Conservation (phyloP, 2,888 invertebrate species). For the Caenorhabditis virilis region DNA sequence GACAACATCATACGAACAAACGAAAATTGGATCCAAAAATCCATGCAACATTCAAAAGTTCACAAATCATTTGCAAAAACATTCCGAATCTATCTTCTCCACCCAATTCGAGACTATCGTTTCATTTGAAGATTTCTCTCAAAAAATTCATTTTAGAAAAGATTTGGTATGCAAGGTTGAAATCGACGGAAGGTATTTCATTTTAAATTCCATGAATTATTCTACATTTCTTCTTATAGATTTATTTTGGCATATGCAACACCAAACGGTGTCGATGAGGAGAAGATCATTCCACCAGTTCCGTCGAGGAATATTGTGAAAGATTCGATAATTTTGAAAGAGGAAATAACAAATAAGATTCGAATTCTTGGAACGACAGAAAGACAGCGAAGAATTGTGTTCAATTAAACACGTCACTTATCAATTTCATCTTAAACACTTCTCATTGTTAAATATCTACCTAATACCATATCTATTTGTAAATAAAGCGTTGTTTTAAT, state of each 20-base stretch:
- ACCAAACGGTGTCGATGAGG: slow-evolving; percentile 35
- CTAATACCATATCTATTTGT: too few relatives aligned
- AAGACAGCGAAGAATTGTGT: not conserved
- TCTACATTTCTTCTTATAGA: slow-evolving; percentile 13
- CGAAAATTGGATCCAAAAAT: slow-evolving; percentile 36
- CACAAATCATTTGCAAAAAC: slow-evolving; percentile 36
- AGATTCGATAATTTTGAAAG: slow-evolving; percentile 29
- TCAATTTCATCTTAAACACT: too few relatives aligned
- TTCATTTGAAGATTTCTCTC: slow-evolving; percentile 52
- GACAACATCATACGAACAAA: slow-evolving; percentile 46
- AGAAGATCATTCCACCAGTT: slow-evolving; percentile 37
- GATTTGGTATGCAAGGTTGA: slow-evolving; percentile 57
- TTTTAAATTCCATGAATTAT: slow-evolving; percentile 3
- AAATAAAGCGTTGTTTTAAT: too few relatives aligned
- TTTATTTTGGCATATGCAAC: slow-evolving; percentile 48
- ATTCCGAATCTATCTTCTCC: slow-evolving; percentile 42
- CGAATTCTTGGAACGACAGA: slow-evolving; percentile 7
- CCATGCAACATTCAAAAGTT: slow-evolving; percentile 50
- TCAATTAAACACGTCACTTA: not conserved
- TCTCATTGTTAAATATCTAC: too few relatives aligned
- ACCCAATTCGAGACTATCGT: slow-evolving; percentile 53
- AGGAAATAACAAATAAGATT: slow-evolving; percentile 14
- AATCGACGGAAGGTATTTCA: slow-evolving; percentile 44
- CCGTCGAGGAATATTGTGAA: slow-evolving; percentile 31
- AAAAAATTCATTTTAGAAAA: slow-evolving; percentile 54